phyloP scores from a whole-genome alignment of 2,113 vertebrate genomes.

The Sus scrofa region T2T-Sscrofa CM000823.6:61438001-61438500 shows the following conservation, averaged over 20 bases:
- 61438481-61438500: slow-evolving; percentile 75
- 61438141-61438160: not conserved
- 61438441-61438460: slow-evolving; percentile 61
- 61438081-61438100: not conserved
- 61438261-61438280: slow-evolving; percentile 61
- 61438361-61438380: slow-evolving; percentile 43
- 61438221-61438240: slow-evolving; percentile 35
- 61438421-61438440: slow-evolving; percentile 13
- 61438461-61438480: slow-evolving; percentile 62
- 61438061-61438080: not conserved
- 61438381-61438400: slow-evolving; percentile 9
- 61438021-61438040: slow-evolving; percentile 39
- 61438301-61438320: slow-evolving; percentile 26
- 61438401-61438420: slow-evolving; percentile 67
- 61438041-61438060: slow-evolving; percentile 54
- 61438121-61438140: not conserved
- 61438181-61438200: not conserved
- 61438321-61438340: slow-evolving; percentile 58
- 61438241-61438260: slow-evolving; percentile 67
- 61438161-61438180: not conserved
- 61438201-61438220: slow-evolving; percentile 20
- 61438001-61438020: slow-evolving; percentile 47
- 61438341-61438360: slow-evolving; percentile 47
- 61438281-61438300: slow-evolving; percentile 15
- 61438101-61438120: not conserved